Base-by-base conservation (phyloP, 2,888 invertebrate species). In the Hypomecis atomaria region DNA sequence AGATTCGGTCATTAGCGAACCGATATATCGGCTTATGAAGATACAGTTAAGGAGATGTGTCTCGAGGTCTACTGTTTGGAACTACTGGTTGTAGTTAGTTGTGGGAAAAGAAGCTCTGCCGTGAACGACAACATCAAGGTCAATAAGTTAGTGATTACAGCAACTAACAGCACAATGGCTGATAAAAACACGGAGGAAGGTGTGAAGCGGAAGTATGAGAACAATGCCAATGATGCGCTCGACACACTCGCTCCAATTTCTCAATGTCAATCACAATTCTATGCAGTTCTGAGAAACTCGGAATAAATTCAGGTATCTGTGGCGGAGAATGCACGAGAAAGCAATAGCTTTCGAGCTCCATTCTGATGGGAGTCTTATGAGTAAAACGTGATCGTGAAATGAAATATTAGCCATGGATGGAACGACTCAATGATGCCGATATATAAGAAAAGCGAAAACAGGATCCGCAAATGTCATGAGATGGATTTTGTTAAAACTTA, bases 201-300 rank as follows among this genome's bases (percentile, higher is more conserved):
- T 74, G 76, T 67, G 72, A 74, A 73, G 72, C 69, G 72, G 73
- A 79, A 73, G 62, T 64, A 69, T 70, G 64, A 65, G 55, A 73
- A 69, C 71, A 72, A 76, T 77, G 72, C 69, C 71, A 74, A 73
- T 71, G 71, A 71, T 70, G 73, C 72, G 64, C 63, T 50, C 8
- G 37, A 50, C 66, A 70, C 69, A 71, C 75, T 77, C 75, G 83
- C 77, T 78, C 83, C 74, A 77, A 83, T 82, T 85, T 80, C 78
- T 69, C 78, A 81, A 78, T 76, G 74, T 78, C 66, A 73, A 72
- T 65, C 69, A 45, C 71, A 44, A 54, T 78, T 78, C 76, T 74
- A 75, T 73, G 67, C 56, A 62, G 70, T 72, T 77, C 74, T 70
- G 71, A 71, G 77, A 77, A 75, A 73, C 53, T 57, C 43, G 43